Base-by-base conservation (phyloP, 2,888 invertebrate genomes). In the Pyrgus malvae region DNA sequence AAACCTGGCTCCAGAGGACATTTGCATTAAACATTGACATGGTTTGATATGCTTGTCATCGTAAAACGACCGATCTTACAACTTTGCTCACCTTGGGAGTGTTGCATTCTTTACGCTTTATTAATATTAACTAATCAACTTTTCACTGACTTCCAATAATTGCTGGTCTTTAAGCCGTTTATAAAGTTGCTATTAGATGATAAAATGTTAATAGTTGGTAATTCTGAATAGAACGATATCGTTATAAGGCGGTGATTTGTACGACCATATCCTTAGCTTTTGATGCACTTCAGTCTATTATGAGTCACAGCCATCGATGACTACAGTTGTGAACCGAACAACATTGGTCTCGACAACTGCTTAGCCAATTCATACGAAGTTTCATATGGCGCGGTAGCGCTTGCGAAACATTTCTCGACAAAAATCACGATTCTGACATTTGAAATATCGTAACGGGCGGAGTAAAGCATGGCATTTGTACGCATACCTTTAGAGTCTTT, bases 391-490 rank as follows among this genome's bases (percentile, higher is more conserved):
- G 60, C 56, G 63, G 71, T 88, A 88, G 74, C 81, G 65, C 71
- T 88, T 89, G 74, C 82, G 81, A 82, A 88, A 89, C 63, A 72
- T 79, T 80, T 79, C 81, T 77, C 69, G 72, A 67, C 85, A 88
- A 85, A 88, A 87, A 86, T 84, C 89, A 89, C 89, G 89, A 88
- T 78, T 79, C 76, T 85, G 89, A 88, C 89, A 89, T 89, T 89
- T 88, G 70, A 72, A 75, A 78, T 80, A 83, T 71, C 70, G 79
- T 76, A 76, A 70, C 79, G 73, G 80, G 81, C 72, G 78, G 80
- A 70, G 76, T 73, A 65, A 80, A 79, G 75, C 81, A 68, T 82
- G 89, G 80, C 85, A 86, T 88, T 88, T 83, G 69, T 68, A 75
- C 76, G 76, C 82, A 83, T 85, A 74, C 84, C 79, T 60, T 45